A percentile compares a stretch with the other conserved stretches of the same genome.
phyloP scores from a whole-genome alignment of 2,113 vertebrate genomes.

The Ictalurus punctatus region DNA sequence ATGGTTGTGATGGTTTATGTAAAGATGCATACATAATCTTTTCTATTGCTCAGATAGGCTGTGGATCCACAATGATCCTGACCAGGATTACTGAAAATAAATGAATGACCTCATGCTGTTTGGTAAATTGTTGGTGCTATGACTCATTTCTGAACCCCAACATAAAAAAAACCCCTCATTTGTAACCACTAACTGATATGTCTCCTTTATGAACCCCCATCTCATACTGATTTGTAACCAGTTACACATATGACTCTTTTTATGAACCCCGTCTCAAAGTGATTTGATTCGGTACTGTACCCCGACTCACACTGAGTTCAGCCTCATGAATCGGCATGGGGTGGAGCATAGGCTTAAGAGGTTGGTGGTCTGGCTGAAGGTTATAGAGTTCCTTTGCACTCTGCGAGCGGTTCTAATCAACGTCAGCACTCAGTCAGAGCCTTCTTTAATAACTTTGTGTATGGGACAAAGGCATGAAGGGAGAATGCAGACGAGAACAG shows the following conservation, averaged over 20 bases:
- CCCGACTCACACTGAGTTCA: background rate
- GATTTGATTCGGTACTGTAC: background rate
- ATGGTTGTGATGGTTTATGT: background rate
- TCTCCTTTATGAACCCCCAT: background rate
- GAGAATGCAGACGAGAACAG: constrained; percentile 70
- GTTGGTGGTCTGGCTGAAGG: constrained; percentile 45
- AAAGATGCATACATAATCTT: too few relatives aligned
- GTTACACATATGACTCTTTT: background rate
- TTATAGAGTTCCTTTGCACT: constrained; percentile 34
- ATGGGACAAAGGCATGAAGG: constrained; percentile 57
- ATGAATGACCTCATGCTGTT: background rate
- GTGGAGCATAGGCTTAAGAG: constrained; percentile 7
- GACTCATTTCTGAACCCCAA: background rate
- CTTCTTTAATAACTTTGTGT: constrained; percentile 60
- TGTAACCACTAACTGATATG: background rate
- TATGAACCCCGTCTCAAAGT: background rate
- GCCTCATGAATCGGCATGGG: background rate
- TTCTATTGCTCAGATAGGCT: background rate
- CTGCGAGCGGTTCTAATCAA: constrained; percentile 64
- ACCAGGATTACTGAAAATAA: background rate
- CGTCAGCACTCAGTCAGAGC: constrained; percentile 50
- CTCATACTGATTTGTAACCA: background rate
- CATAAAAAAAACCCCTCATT: background rate
- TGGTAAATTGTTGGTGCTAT: background rate
- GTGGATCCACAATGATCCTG: background rate